Evolutionary conservation across 2,797 vertebrate genomes (phyloP), one percentile per base, ranked within the genome.

Genomic region (Diglossa cyanea): DNA sequence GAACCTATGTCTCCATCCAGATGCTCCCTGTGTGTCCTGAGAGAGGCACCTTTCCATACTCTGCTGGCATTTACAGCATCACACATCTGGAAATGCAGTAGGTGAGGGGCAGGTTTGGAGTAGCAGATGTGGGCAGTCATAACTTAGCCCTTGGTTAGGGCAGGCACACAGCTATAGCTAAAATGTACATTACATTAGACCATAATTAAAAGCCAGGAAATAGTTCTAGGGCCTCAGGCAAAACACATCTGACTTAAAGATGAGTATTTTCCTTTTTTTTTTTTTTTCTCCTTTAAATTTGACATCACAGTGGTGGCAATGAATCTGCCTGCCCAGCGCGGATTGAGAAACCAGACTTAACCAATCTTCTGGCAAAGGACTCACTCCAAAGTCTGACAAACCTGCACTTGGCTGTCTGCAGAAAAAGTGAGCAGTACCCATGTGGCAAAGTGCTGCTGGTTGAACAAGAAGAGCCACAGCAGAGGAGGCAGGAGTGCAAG

Each of bases 241-340:
- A 65, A 65, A 31, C 5, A 45, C 4, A 21, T 50, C 18, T 53
- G 18, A 37, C 5, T 48, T 55, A 3, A 37, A 44, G 37, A 21
- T 26, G 3, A 23, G 8, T 25, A 24, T 51, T 92, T 78, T n/a
- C 6, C 6, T 6, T 17, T n/a, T 20, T 13, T 18, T 26, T 26
- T 40, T 31, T 1, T 17, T 17, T 8, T 8, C 0, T 2, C 23
- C 18, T 31, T 55, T 55, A 20, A 37, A 44, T 50, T 70, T 62
- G 42, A 21, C 19, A 25, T 40, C 11, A 40, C 3, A 44, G 15
- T n/a, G 7, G 45, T 44, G 13, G 15, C 24, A 63, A 30, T 60
- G 28, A 75, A 13, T 47, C 25, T 79, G 19, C 31, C 20, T 61
- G 51, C 33, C 74, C 2, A 2, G 14, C 0, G 0, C 6, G 19